Base-by-base conservation (phyloP, 1,140 invertebrate genomes). In the Galendromus occidentalis region DNA sequence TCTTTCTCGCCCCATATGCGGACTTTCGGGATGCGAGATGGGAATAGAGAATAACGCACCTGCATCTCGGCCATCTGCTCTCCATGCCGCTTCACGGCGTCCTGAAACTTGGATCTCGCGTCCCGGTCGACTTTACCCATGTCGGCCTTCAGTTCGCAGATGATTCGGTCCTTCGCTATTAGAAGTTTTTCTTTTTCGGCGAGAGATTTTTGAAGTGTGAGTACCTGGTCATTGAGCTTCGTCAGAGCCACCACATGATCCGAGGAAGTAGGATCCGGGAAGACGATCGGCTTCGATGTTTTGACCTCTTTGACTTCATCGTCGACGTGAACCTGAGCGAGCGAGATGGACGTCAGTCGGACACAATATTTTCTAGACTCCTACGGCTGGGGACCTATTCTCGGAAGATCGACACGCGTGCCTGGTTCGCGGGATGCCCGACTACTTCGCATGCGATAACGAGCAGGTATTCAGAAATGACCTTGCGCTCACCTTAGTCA, bases 191-290 rank as follows among this genome's bases (percentile, higher is more conserved):
- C 90, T 76, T 94, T 95, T 67, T 83, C 80, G 64, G 79, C 76
- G 2, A 95, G 78, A 71, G 89, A 87, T 74, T 91, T 93, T 74
- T 94, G 87, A n/a, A 95, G 76, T 72, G 84, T 85, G 39, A 89
- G 88, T 69, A 95, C 91, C 72, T 92, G 86, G 75, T 96, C 92
- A 73, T 88, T 88, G 0, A 97, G 80, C 74, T 93, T 88, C 17
- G 91, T 93, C 74, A 94, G 87, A 0, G 88, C 88, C 9, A 93
- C 88, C 25, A 95, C 86, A 73, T 94, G 89, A 75, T 96, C 91
- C 0, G 88, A 88, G 72, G 85, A 88, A 71, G 87, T 88, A 0
- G 87, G 86, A 76, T 92, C 89, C 41, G 71, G 47, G 5, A 70
- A 66, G 2, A 59, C 14, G 51, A 59, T 25, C 14, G 51, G 51